Evolutionary conservation across 2,797 vertebrate genomes (phyloP), one percentile per base, ranked within the genome.

Genomic region (Gallinago stenura): DNA sequence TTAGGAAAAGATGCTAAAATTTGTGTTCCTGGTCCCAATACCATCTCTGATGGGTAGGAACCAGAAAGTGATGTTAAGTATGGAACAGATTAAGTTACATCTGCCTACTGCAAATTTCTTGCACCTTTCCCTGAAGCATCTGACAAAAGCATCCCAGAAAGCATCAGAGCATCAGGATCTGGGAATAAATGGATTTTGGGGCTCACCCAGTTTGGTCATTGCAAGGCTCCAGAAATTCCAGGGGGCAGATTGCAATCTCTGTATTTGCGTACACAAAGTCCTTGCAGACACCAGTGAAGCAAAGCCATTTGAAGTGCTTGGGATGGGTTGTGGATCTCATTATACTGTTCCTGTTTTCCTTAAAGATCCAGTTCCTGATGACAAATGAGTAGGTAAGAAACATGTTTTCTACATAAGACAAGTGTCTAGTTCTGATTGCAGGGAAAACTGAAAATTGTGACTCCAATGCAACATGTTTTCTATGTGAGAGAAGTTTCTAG

Each of bases 111-210:
- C 60, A 84, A 93, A 22, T 24, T 71, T 90, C 86, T 84, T 93
- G 90, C 53, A 90, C 66, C 79, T 94, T 95, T 41, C 70, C 81
- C 75, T 93, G 61, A 87, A 73, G 77, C 86, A 90, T 89, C 86
- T 95, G 85, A 68, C 71, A 95, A 94, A 96, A 15, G 37, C 73
- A 94, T 94, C 75, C 87, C 60, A 93, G 37, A 77, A 92, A 92
- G 41, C 60, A 77, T 60, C 30, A 81, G 75, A 85, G 39, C 76
- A 87, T 50, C 60, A 88, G 71, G 41, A 83, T 69, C 45, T 7
- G 15, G 57, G 39, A 91, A 85, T 69, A 91, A 91, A 89, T 9
- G 26, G 75, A 89, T 87, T 58, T 81, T 8, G 64, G 31, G 56
- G 35, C 56, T 95, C 51, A 83, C 37, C 7, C 46, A 78, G 48